A percentile compares a stretch with the other conserved stretches of the same genome.
Evolutionary conservation across 2,113 vertebrate species (phyloP).

Genomic region (Pica pica): DNA sequence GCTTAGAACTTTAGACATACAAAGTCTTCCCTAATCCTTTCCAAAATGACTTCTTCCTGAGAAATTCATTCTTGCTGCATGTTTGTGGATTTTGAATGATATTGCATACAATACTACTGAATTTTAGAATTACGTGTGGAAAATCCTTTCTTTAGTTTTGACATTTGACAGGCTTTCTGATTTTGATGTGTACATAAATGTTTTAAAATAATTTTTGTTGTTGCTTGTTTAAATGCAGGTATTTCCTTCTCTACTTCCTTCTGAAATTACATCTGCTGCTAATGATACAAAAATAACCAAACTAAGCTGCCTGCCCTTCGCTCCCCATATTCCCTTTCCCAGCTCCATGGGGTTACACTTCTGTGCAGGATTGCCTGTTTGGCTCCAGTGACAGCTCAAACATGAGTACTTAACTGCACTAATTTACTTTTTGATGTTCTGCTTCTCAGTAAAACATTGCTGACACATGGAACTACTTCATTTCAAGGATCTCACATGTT

Average conservation of each 20-base stretch:
- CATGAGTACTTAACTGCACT: background rate
- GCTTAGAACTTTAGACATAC: background rate
- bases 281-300: background rate
- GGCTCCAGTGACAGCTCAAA: background rate
- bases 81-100: background rate
- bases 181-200: background rate
- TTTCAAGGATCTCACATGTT: background rate
- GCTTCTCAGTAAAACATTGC: background rate
- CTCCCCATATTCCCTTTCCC: background rate
- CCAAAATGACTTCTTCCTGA: background rate
- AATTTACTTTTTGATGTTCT: slow-evolving; percentile 1
- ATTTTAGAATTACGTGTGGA: background rate
- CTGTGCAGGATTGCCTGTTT: background rate
- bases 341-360: background rate
- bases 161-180: background rate
- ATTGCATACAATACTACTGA: background rate
- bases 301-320: background rate
- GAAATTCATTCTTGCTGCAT: background rate
- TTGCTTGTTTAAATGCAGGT: background rate
- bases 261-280: background rate
- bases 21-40: background rate
- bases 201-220: background rate
- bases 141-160: background rate
- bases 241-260: background rate
- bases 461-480: background rate